Conservation (phyloP, 2,113 vertebrate species). For the Pygoscelis antarcticus region DNA sequence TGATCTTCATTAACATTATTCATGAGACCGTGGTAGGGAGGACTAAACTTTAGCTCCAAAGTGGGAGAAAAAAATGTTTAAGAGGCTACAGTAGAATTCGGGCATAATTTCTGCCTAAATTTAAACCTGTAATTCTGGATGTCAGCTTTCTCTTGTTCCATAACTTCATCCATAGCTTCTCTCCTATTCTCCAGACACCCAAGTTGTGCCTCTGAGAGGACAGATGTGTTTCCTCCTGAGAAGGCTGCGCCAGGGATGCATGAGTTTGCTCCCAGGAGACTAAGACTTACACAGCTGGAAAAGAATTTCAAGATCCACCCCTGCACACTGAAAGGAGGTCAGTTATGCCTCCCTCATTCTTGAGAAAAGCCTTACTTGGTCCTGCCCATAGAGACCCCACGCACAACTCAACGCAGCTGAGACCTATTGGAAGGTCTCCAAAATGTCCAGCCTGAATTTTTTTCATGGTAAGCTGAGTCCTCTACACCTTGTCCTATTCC, state of each 20-base stretch:
- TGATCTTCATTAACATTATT: background rate
- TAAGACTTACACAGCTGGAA: background rate
- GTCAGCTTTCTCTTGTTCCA: background rate
- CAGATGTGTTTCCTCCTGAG: background rate
- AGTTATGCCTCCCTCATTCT: background rate
- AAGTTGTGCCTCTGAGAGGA: background rate
- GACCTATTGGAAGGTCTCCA: background rate
- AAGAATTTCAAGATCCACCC: background rate
- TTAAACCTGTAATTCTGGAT: background rate
- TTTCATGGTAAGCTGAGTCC: background rate
- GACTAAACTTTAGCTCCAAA: background rate
- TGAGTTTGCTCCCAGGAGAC: background rate
- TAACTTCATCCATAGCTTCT: background rate
- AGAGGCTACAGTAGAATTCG: background rate
- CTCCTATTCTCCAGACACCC: background rate
- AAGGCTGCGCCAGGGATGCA: background rate
- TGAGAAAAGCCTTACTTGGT: background rate
- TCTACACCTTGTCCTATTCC: background rate
- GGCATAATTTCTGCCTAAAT: background rate
- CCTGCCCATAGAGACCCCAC: background rate
- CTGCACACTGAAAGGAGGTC: background rate
- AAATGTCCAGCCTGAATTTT: background rate
- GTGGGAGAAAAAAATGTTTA: background rate
- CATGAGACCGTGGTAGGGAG: background rate
- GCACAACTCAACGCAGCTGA: rapidly evolving